Evolutionary conservation across 2,888 invertebrate species (phyloP), one percentile per base, ranked within the genome.

Genomic region (Ectemnius continuus): DNA sequence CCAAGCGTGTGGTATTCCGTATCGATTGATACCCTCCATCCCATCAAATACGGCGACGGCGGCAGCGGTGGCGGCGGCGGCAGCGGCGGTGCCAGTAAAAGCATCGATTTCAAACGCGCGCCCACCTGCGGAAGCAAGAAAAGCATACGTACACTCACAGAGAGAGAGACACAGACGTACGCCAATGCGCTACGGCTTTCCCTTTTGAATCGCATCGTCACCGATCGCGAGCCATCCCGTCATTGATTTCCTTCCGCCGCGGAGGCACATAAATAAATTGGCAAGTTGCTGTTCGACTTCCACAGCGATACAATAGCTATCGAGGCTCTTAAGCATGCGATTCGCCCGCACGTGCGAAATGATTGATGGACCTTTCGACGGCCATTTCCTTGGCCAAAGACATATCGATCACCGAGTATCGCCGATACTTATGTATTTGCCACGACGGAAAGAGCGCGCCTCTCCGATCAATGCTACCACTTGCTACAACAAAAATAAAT

Each of bases 301-400:
- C 73, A 64, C 28, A 14, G 65, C 60, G 45, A 36, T 69, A 16
- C 26, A 46, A 52, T 46, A n/a, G 56, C 56, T 47, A 20, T 47
- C 11, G 26, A 18, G 14, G 4, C 6, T 36, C 45, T 16, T 20
- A 14, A n/a, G 61, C 61, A 18, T 46, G 16, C 65, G 62, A 71
- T 71, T 71, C 67, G 36, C 71, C 48, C 18, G 59, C 23, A 61
- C 72, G 73, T 61, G 68, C 66, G 64, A 80, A 82, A 86, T 84
- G 86, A 86, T 86, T 80, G 85, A 86, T 85, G 82, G 80, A 81
- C 84, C 78, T 81, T 86, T 79, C 83, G 74, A 68, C 58, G 68
- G 80, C 76, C 78, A 62, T 72, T 82, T 81, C 76, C 84, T 76
- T 73, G 59, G 67, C 52, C 68, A 73, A 81, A 76, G 73, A 64